A percentile compares a stretch with the other conserved stretches of the same genome.
phyloP scores from a whole-genome alignment of 2,888 invertebrate species.

The Agonopterix arenella region DNA sequence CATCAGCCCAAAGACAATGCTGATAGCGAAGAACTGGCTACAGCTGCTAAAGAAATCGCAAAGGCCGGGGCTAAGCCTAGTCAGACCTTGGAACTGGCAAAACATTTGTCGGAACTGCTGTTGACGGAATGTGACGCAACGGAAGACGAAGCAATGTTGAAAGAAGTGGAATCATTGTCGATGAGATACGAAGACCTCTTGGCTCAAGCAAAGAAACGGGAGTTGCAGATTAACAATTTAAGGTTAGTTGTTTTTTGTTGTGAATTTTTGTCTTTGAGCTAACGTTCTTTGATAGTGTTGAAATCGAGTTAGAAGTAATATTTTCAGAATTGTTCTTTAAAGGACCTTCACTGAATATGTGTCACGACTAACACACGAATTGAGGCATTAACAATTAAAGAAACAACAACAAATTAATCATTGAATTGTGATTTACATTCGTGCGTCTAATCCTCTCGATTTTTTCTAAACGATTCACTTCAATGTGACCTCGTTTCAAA shows the following conservation, averaged over 20 bases:
- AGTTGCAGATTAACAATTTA: constrained; percentile 85
- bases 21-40: constrained; percentile 76
- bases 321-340: too few species aligned
- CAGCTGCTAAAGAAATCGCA: constrained; percentile 83
- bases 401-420: neutral
- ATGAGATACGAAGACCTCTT: constrained; percentile 82
- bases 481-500: neutral
- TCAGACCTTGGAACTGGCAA: constrained; percentile 87
- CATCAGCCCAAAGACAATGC: constrained; percentile 63
- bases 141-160: constrained; percentile 80
- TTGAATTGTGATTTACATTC: neutral
- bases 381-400: too few species aligned
- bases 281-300: neutral
- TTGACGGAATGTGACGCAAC: constrained; percentile 84
- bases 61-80: constrained; percentile 87
- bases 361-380: too few species aligned
- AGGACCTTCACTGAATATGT: too few species aligned
- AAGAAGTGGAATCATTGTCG: constrained; percentile 80
- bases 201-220: constrained; percentile 83
- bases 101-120: constrained; percentile 85
- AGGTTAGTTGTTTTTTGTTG: constrained; percentile 74
- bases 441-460: too few species aligned
- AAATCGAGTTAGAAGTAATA: too few species aligned
- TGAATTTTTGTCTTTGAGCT: constrained; percentile 1
- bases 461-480: neutral